Evolutionary conservation across 1,140 invertebrate genomes (phyloP).

Genomic region (Tenebrio molitor): DNA sequence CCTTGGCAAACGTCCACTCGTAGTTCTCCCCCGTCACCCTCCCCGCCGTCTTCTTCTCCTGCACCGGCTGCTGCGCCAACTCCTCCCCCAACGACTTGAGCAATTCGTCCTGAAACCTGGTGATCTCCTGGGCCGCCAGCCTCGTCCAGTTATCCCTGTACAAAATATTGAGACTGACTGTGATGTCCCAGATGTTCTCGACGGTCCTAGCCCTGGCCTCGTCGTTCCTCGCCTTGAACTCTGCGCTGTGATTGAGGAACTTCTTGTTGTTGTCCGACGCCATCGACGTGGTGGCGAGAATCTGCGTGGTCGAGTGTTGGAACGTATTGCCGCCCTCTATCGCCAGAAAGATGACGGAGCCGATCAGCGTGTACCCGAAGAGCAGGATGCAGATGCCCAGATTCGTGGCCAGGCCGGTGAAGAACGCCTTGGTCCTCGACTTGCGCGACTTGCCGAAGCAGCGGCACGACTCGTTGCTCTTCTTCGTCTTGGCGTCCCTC

Average conservation of each 20-base stretch:
- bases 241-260: conserved; percentile 57
- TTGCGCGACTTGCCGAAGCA: conserved; percentile 74
- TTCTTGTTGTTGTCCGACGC: conserved; percentile 51
- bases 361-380: conserved; percentile 90
- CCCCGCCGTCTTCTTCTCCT: conserved; percentile 67
- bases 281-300: conserved; percentile 62
- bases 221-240: conserved; percentile 67
- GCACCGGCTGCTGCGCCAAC: conserved; percentile 70
- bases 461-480: conserved; percentile 69
- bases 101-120: conserved; percentile 89
- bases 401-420: conserved; percentile 85
- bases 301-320: conserved; percentile 61
- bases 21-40: conserved; percentile 70
- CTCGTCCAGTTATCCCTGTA: conserved; percentile 96
- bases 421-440: conserved; percentile 74
- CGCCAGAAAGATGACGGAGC: conserved; percentile 92
- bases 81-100: conserved; percentile 84
- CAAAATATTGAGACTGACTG: conserved; percentile 92
- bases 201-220: conserved; percentile 82
- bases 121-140: conserved; percentile 87
- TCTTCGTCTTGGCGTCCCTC: conserved; percentile 61
- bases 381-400: conserved; percentile 89
- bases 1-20: conserved; percentile 94
- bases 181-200: conserved; percentile 95
- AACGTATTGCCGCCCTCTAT: conserved; percentile 84